phyloP scores from a whole-genome alignment of 1,140 invertebrate genomes.

The Notospermus geniculatus region DNA sequence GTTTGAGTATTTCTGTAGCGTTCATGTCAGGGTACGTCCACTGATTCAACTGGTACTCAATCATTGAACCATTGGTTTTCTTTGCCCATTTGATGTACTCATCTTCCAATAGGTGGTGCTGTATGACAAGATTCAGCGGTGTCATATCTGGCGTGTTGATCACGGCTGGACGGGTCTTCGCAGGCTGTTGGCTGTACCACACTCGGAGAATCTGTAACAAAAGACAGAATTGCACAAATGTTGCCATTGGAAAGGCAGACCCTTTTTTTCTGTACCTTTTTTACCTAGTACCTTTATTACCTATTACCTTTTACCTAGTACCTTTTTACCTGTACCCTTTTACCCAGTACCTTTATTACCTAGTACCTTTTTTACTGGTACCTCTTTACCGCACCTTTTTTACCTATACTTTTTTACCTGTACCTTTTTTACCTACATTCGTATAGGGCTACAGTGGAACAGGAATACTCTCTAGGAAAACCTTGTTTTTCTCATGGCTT shows the following conservation, averaged over 20 bases:
- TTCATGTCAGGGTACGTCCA: conserved; percentile 15
- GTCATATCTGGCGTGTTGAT: conserved; percentile 21
- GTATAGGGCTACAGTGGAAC: background rate
- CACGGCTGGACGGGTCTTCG: conserved; percentile 15
- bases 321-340: too few species aligned
- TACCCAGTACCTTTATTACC: too few species aligned
- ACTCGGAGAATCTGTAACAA: conserved; percentile 13
- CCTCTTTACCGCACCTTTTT: too few species aligned
- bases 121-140: conserved; percentile 20
- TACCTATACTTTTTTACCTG: too few species aligned
- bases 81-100: conserved; percentile 19
- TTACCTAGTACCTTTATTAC: too few species aligned
- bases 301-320: too few species aligned
- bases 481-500: too few species aligned
- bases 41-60: conserved; percentile 21
- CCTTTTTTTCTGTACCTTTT: background rate
- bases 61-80: conserved; percentile 19
- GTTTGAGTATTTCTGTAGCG: conserved; percentile 14
- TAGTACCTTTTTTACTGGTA: too few species aligned
- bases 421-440: too few species aligned
- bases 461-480: background rate
- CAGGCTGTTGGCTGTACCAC: conserved; percentile 21
- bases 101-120: conserved; percentile 22
- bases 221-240: background rate
- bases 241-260: background rate